Evolutionary conservation across 2,888 invertebrate genomes (phyloP).

Genomic region (Andrena marginata): DNA sequence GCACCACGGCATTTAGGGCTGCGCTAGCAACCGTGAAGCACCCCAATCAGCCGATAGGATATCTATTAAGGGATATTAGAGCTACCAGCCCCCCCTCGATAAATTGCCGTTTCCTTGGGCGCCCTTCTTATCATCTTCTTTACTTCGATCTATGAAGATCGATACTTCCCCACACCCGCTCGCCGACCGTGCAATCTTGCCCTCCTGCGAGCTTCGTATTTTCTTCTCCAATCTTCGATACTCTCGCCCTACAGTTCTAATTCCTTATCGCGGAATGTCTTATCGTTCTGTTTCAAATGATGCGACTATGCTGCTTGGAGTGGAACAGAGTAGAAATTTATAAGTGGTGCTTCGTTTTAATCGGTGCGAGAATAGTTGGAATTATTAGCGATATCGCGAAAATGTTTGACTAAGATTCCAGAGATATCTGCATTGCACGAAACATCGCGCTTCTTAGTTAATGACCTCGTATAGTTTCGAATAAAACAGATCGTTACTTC

Average conservation of each 20-base stretch:
- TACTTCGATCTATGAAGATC: conserved; percentile 47
- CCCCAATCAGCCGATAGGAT: conserved; percentile 75
- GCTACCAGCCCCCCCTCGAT: conserved; percentile 63
- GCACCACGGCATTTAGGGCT: conserved; percentile 64
- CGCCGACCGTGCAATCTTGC: neutral
- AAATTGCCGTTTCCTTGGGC: conserved; percentile 63
- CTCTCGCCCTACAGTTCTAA: too few relatives aligned
- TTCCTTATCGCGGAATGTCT: too few relatives aligned
- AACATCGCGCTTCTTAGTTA: too few relatives aligned
- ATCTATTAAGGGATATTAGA: conserved; percentile 79
- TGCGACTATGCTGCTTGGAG: neutral
- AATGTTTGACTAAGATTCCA: too few relatives aligned
- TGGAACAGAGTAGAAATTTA: neutral
- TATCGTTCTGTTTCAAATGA: neutral
- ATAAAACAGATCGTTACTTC: too few relatives aligned
- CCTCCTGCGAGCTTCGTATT: neutral
- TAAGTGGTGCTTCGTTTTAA: neutral
- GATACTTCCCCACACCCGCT: conserved; percentile 8
- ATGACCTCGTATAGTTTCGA: too few relatives aligned
- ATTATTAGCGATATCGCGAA: too few relatives aligned
- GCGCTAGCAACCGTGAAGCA: conserved; percentile 67
- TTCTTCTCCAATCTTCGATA: too few relatives aligned
- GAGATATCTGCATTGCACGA: too few relatives aligned
- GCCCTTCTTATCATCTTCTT: conserved; percentile 32
- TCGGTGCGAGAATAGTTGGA: neutral